Conservation (phyloP, 2,888 invertebrate species). For the Troilus luridus region DNA sequence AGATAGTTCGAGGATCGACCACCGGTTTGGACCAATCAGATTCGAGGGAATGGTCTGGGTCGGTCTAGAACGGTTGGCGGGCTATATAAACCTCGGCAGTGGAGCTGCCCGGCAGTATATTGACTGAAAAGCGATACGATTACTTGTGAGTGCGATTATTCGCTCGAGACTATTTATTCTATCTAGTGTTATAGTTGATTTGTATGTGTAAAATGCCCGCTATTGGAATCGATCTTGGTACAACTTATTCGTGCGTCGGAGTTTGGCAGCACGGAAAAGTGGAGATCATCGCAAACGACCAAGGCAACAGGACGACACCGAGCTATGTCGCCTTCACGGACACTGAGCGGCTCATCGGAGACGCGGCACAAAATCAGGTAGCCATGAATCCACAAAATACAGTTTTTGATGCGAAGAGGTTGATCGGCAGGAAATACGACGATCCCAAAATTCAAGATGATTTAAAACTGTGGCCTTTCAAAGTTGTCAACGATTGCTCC, state of each 20-base stretch:
- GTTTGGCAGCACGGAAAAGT: slow-evolving; percentile 87
- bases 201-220: slow-evolving; percentile 71
- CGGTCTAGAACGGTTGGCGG: not conserved
- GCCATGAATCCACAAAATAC: slow-evolving; percentile 82
- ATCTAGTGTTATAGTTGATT: not conserved
- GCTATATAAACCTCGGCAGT: slow-evolving; percentile 11
- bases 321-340: slow-evolving; percentile 79
- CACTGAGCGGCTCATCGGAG: slow-evolving; percentile 71
- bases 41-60: not conserved
- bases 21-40: not conserved
- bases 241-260: slow-evolving; percentile 88
- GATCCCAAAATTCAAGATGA: slow-evolving; percentile 82
- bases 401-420: slow-evolving; percentile 84
- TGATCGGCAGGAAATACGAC: slow-evolving; percentile 78
- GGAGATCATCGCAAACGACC: slow-evolving; percentile 87
- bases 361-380: slow-evolving; percentile 73
- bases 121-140: not conserved
- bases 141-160: not conserved
- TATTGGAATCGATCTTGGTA: slow-evolving; percentile 88
- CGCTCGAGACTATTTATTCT: not conserved
- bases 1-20: not conserved
- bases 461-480: slow-evolving; percentile 88
- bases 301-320: slow-evolving; percentile 90
- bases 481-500: slow-evolving; percentile 76
- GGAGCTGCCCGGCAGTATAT: not conserved